Percentiles rank a stretch among this genome's conserved stretches.
These are phyloP conservation scores for Propithecus deckenii DNA, from an alignment of 2,797 vertebrate genomes.

Conservation along the genomic window DNA sequence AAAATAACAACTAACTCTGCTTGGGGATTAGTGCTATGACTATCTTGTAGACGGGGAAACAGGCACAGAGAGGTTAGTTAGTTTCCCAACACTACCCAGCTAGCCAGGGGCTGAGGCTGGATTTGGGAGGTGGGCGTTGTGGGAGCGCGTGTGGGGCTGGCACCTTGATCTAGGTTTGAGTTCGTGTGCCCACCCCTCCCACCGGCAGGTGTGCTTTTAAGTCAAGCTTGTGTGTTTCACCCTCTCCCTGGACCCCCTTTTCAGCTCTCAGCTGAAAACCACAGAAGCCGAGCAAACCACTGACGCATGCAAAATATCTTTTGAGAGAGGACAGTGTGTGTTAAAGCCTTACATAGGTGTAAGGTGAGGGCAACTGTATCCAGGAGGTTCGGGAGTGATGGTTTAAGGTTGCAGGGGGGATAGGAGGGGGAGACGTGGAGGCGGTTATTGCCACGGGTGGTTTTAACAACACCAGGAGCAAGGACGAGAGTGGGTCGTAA, in stretches of 20 bases:
- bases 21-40: too few species aligned
- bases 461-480: too few species aligned
- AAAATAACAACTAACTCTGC: neutral
- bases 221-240: neutral
- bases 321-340: neutral
- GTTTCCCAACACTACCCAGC: accelerated
- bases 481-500: accelerated
- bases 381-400: neutral
- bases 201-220: too few species aligned
- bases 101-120: neutral
- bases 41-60: accelerated
- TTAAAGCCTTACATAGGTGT: neutral
- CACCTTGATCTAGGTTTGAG: neutral
- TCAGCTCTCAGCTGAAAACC: neutral
- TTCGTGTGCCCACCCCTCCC: accelerated
- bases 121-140: neutral
- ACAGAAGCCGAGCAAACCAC: neutral
- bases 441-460: too few species aligned
- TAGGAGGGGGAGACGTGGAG: accelerated
- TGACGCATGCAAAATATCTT: neutral
- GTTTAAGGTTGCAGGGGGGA: too few species aligned
- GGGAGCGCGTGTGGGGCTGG: accelerated
- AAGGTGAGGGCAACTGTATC: too few species aligned
- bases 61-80: neutral
- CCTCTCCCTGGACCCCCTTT: neutral